Evolutionary conservation across 2,888 invertebrate species (phyloP).

Genomic region (Laspeyria flexula): DNA sequence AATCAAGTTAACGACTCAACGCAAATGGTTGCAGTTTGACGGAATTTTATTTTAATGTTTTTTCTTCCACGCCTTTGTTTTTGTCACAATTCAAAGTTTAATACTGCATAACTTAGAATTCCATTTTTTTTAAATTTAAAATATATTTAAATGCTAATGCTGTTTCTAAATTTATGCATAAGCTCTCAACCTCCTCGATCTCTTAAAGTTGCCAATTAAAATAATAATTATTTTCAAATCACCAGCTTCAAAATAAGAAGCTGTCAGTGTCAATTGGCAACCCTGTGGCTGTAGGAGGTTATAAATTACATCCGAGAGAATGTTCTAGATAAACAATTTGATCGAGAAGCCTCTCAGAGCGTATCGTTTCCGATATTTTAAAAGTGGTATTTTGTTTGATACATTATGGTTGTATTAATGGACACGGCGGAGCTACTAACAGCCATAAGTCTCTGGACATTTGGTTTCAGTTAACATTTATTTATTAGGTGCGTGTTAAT

Average conservation of each 20-base stretch:
- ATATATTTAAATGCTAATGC: neutral
- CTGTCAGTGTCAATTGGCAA: slow-evolving; percentile 46
- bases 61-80: slow-evolving; percentile 5
- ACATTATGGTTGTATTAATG: slow-evolving; percentile 70
- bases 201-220: slow-evolving; percentile 32
- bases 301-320: slow-evolving; percentile 49
- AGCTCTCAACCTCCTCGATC: slow-evolving; percentile 10
- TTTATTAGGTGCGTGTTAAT: slow-evolving; percentile 34
- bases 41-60: slow-evolving; percentile 10
- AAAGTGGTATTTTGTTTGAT: slow-evolving; percentile 64
- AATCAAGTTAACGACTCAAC: slow-evolving; percentile 49
- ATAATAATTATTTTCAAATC: slow-evolving; percentile 24
- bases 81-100: slow-evolving; percentile 8
- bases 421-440: slow-evolving; percentile 49
- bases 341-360: slow-evolving; percentile 64
- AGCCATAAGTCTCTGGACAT: slow-evolving; percentile 56
- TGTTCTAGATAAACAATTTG: slow-evolving; percentile 68
- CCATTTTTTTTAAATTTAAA: too few species aligned
- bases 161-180: slow-evolving; percentile 3
- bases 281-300: slow-evolving; percentile 47
- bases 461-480: slow-evolving; percentile 43
- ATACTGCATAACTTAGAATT: too few species aligned
- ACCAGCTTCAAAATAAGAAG: neutral
- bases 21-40: slow-evolving; percentile 25
- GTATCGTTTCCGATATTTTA: slow-evolving; percentile 62